These are phyloP conservation scores for Eulemur mongoz DNA, from an alignment of 2,797 vertebrate species.

Conservation along the genomic window DNA sequence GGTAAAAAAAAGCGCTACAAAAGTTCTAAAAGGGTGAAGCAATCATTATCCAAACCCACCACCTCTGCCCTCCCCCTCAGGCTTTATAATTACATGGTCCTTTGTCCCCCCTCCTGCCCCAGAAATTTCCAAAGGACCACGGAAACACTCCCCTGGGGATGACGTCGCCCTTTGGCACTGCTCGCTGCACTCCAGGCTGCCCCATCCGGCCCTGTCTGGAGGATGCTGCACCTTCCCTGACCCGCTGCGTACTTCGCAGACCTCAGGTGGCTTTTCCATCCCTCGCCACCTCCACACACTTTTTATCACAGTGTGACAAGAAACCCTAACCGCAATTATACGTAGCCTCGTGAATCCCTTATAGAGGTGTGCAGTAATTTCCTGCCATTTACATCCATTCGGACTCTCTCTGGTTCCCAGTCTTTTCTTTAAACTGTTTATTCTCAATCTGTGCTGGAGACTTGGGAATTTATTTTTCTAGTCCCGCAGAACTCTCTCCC, in stretches of 20 bases:
- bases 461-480: constrained; percentile 50
- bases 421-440: constrained; percentile 31
- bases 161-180: not conserved
- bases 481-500: not conserved
- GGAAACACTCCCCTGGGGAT: not conserved
- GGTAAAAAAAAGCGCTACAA: not conserved
- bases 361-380: not conserved
- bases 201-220: not conserved
- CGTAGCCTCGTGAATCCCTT: not conserved
- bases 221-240: constrained; percentile 33
- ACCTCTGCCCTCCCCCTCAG: not conserved
- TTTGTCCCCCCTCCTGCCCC: not conserved
- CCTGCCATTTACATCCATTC: constrained; percentile 7
- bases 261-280: not conserved
- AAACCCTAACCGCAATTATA: not conserved
- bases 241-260: not conserved
- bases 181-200: not conserved
- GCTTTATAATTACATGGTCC: constrained; percentile 16
- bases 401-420: not conserved
- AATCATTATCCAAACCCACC: not conserved
- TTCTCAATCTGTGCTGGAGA: not conserved
- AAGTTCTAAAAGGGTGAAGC: not conserved
- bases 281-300: not conserved
- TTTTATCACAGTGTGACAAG: constrained; percentile 23
- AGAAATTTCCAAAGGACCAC: constrained; percentile 22